Evolutionary conservation across 23 tunicate species (phyloP), one percentile per base, ranked within the genome.

Genomic region (Ascidia mentula): DNA sequence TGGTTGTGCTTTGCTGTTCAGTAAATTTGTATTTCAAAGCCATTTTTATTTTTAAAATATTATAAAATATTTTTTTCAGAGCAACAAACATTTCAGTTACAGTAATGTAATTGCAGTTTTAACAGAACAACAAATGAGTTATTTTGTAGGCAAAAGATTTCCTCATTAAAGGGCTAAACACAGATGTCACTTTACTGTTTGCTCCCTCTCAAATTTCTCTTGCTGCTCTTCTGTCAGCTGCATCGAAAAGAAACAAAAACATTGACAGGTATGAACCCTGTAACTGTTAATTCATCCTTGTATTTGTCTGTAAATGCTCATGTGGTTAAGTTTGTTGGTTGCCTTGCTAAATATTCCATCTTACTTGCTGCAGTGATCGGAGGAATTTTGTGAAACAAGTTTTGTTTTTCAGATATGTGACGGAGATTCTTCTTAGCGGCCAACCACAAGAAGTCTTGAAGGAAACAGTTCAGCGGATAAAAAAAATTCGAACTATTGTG

Each of bases 171-270:
- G 80, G 90, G 1, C 45, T 95, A 38, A 69, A 38, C 77, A 95
- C 95, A 33, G 95, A 95, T 46, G 98, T 80, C n/a, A 60, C 69
- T 17, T 82, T 95, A 24, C 78, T 85, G 5, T 85, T 69, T 73
- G 42, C 95, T 2, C 98, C 98, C 8, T 95, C 95, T 18, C 91
- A 88, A 78, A 80, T 95, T 45, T 95, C 98, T 18, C 80, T 95
- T 26, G 88, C 98, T 31, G 95, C 95, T 59, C 69, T 92, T n/a
- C 91, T 92, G 69, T 87, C 85, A 30, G 85, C 91, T 8, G 97
- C 89, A 31, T 87, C 88, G 59, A 92, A 79, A 53, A 74, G 74
- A 31, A 83, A 61, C 46, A 45, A 87, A 53, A 92, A 46, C 33
- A 84, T 92, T 46, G 97, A 92, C 88, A 59, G 85, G 85, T 92